Evolutionary conservation across 2,888 invertebrate genomes (phyloP).

Genomic region (Phasia obesa): DNA sequence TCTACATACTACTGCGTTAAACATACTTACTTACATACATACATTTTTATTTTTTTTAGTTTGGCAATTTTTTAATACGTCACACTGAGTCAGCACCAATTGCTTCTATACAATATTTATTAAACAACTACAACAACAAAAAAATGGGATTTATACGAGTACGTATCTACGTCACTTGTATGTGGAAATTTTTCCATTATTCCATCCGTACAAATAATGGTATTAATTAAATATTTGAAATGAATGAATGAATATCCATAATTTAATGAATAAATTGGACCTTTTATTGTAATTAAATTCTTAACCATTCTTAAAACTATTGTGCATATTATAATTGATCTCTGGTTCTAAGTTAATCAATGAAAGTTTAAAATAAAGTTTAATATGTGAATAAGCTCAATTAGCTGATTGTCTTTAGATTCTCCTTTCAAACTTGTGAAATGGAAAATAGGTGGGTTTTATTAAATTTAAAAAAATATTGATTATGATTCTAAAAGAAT

Average conservation of each 20-base stretch:
- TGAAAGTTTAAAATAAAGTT: background rate
- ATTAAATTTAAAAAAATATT: background rate
- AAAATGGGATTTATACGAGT: too few relatives aligned
- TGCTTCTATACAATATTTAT: too few relatives aligned
- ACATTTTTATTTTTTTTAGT: too few relatives aligned
- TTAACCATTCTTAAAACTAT: background rate
- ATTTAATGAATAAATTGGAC: constrained; percentile 43
- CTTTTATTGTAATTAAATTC: constrained; percentile 41
- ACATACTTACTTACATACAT: too few relatives aligned
- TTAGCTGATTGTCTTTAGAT: constrained; percentile 43
- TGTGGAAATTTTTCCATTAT: background rate
- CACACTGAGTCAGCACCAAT: too few relatives aligned
- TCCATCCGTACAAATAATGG: background rate
- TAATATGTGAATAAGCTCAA: constrained; percentile 31
- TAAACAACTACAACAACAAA: too few relatives aligned
- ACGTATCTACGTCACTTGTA: background rate
- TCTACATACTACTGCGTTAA: too few relatives aligned
- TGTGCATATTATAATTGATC: background rate
- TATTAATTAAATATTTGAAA: background rate
- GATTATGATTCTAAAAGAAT: background rate
- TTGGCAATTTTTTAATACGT: too few relatives aligned
- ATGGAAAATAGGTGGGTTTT: background rate
- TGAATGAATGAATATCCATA: too few relatives aligned
- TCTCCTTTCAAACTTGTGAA: background rate
- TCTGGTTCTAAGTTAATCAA: background rate